Conservation (phyloP, 2,113 vertebrate species). For the Lampris megalopsis region DNA sequence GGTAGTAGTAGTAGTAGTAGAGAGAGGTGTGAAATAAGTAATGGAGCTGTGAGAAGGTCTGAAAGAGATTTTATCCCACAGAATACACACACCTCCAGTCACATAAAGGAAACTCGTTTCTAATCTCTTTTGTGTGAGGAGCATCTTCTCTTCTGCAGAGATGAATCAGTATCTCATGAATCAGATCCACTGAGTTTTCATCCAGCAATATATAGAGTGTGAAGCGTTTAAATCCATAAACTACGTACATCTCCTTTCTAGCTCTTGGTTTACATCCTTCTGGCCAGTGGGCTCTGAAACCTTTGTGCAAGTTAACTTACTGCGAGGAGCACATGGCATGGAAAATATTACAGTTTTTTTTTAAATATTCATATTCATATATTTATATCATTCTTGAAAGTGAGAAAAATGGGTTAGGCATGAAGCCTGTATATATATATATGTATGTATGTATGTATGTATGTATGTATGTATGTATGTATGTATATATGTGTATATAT, state of each 20-base stretch:
- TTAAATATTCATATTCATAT: neutral
- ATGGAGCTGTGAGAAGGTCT: neutral
- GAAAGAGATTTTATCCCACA: neutral
- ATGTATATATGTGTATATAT: no score
- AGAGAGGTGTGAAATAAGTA: no score
- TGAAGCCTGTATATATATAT: neutral
- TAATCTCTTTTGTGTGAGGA: constrained; percentile 13
- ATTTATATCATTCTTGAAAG: constrained; percentile 29
- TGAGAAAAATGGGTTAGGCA: constrained; percentile 17
- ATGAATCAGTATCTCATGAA: neutral
- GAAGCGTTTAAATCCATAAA: constrained; percentile 3
- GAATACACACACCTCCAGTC: neutral
- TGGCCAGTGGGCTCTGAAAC: constrained; percentile 5
- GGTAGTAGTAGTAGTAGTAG: no score
- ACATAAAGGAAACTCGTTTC: neutral
- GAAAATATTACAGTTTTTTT: neutral
- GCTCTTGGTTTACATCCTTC: neutral
- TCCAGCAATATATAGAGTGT: neutral
- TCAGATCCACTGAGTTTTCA: constrained; percentile 7
- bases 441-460: no score
- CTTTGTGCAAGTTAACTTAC: neutral
- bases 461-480: no score
- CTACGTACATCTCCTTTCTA: neutral
- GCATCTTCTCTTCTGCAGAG: constrained; percentile 14
- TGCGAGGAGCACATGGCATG: neutral